phyloP scores from a whole-genome alignment of 2,113 vertebrate genomes.

The Gorsachius goisagi region DNA sequence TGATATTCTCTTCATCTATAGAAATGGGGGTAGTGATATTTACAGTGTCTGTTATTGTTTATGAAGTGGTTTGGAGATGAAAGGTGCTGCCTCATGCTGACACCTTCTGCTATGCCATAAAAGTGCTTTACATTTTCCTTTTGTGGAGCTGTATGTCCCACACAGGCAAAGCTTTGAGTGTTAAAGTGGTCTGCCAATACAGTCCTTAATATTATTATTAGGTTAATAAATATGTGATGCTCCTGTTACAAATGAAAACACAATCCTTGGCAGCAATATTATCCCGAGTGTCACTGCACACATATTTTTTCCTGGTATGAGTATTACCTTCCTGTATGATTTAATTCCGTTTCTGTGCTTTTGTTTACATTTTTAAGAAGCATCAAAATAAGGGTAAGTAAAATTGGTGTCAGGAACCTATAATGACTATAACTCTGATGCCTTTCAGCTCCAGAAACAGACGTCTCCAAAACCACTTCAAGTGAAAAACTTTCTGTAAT shows the following conservation, averaged over 20 bases:
- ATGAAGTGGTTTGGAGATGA: background rate
- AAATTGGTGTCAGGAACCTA: background rate
- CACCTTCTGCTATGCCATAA: background rate
- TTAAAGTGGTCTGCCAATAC: background rate
- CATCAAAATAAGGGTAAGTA: background rate
- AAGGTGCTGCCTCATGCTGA: background rate
- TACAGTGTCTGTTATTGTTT: constrained; percentile 1
- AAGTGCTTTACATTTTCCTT: background rate
- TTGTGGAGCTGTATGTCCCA: background rate
- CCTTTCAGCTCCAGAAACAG: background rate
- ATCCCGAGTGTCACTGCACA: background rate
- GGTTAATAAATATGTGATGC: background rate
- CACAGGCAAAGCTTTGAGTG: background rate
- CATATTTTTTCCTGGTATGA: background rate
- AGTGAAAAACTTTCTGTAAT: background rate
- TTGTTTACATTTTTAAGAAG: background rate
- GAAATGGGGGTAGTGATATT: background rate
- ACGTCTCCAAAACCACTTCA: background rate
- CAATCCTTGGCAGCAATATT: background rate
- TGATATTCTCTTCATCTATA: background rate
- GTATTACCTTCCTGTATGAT: background rate
- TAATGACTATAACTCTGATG: background rate
- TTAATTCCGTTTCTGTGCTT: background rate
- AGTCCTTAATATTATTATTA: background rate
- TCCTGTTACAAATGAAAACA: background rate